Percentiles rank a stretch among this genome's conserved stretches.
Evolutionary conservation across 1,140 invertebrate genomes (phyloP).

Genomic region (Agrypnia vestita): DNA sequence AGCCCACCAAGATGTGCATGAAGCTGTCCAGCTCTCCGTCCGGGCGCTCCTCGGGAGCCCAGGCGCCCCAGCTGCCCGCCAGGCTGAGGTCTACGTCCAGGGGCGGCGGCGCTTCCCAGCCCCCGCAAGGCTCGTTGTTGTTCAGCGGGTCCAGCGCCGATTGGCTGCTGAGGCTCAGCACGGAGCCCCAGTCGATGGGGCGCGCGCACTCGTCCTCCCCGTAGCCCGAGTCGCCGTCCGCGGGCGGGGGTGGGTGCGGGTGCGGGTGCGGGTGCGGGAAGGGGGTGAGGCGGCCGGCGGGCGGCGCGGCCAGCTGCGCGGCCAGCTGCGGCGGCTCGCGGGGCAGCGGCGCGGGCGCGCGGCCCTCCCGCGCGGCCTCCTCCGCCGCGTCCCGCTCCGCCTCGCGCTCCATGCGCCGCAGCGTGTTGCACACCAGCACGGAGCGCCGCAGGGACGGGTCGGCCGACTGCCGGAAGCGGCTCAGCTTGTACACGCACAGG

Average conservation of each 20-base stretch:
- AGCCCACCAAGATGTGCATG: conserved; percentile 72
- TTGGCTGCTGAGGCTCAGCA: conserved; percentile 87
- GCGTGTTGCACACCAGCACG: conserved; percentile 94
- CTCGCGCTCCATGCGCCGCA: conserved; percentile 92
- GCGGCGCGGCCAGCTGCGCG: conserved; percentile 70
- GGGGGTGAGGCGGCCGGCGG: conserved; percentile 70
- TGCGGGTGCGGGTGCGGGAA: conserved; percentile 67
- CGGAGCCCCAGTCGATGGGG: conserved; percentile 92
- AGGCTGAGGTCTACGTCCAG: conserved; percentile 52
- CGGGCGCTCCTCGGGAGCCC: conserved; percentile 68
- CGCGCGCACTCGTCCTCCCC: conserved; percentile 84
- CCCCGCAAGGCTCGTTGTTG: conserved; percentile 78
- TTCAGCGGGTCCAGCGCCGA: conserved; percentile 88
- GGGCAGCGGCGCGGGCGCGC: conserved; percentile 63
- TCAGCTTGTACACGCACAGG: conserved; percentile 93
- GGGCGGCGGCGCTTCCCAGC: conserved; percentile 66
- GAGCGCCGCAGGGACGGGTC: conserved; percentile 93
- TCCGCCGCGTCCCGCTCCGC: conserved; percentile 85
- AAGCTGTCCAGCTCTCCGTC: conserved; percentile 63
- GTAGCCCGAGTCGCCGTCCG: conserved; percentile 83
- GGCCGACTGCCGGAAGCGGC: conserved; percentile 88
- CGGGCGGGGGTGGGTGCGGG: conserved; percentile 66
- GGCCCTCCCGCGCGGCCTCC: conserved; percentile 65
- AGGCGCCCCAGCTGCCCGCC: conserved; percentile 66
- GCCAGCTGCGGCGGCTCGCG: conserved; percentile 68